A percentile compares a stretch with the other conserved stretches of the same genome.
Conservation (phyloP, 2,888 invertebrate genomes). For the Lasioglossum figueresi region DNA sequence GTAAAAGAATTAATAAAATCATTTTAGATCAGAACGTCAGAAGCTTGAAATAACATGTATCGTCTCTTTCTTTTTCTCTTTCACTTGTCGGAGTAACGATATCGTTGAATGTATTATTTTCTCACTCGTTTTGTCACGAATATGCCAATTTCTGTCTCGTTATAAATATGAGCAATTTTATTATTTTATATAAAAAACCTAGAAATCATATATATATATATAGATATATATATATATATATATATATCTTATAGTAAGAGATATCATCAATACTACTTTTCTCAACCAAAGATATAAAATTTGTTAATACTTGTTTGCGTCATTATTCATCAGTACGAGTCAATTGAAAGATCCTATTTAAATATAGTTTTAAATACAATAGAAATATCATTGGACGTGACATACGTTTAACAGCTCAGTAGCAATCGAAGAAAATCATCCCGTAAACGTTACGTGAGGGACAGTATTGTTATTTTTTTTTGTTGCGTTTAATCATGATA, state of each 20-base stretch:
- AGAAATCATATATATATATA: conserved; percentile 52
- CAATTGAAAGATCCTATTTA: conserved; percentile 80
- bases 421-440: conserved; percentile 61
- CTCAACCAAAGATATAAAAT: conserved; percentile 74
- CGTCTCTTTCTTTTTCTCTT: background rate
- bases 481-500: conserved; percentile 71
- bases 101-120: conserved; percentile 42
- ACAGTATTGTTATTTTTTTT: conserved; percentile 54
- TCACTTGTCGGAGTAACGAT: conserved; percentile 12
- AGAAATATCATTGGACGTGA: conserved; percentile 71
- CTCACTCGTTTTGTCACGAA: conserved; percentile 33
- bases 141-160: conserved; percentile 35
- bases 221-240: background rate
- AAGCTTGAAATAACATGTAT: conserved; percentile 41
- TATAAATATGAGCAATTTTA: conserved; percentile 66
- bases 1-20: conserved; percentile 25
- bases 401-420: conserved; percentile 74
- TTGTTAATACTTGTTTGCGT: conserved; percentile 78
- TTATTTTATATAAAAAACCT: conserved; percentile 67
- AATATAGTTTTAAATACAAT: conserved; percentile 72
- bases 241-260: conserved; percentile 49
- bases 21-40: conserved; percentile 20
- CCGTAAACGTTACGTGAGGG: conserved; percentile 55
- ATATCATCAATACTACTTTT: conserved; percentile 66
- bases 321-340: conserved; percentile 72